Conservation (phyloP, 2,797 vertebrate genomes). For the Chlorospingus flavigularis region DNA sequence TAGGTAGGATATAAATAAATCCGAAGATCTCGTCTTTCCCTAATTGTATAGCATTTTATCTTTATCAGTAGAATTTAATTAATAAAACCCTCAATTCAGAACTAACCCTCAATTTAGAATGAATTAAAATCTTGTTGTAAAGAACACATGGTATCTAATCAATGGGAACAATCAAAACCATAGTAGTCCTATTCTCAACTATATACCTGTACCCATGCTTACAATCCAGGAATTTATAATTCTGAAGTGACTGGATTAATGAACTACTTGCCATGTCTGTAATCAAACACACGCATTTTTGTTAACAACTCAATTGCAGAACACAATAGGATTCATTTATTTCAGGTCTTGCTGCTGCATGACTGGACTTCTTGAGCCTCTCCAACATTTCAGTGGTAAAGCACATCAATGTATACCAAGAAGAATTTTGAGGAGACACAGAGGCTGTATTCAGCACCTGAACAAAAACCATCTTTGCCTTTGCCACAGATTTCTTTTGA, state of each 20-base stretch:
- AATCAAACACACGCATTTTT: neutral
- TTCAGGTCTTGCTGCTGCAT: neutral
- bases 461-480: neutral
- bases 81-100: neutral
- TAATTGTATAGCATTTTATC: slow-evolving; percentile 17
- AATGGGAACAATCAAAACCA: neutral
- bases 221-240: neutral
- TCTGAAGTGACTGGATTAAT: neutral
- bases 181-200: neutral
- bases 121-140: neutral
- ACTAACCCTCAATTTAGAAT: neutral
- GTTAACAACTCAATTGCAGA: neutral
- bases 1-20: slow-evolving; percentile 45
- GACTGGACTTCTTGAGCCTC: neutral
- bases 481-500: neutral
- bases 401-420: neutral
- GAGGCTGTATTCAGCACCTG: neutral
- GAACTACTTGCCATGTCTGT: neutral
- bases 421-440: neutral
- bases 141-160: neutral
- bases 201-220: neutral
- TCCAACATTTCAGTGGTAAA: neutral
- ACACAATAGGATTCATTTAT: neutral
- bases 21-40: neutral
- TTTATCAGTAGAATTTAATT: neutral